Evolutionary conservation across 2,113 vertebrate genomes (phyloP), one percentile per base, ranked within the genome.

Genomic region (Alosa alosa): DNA sequence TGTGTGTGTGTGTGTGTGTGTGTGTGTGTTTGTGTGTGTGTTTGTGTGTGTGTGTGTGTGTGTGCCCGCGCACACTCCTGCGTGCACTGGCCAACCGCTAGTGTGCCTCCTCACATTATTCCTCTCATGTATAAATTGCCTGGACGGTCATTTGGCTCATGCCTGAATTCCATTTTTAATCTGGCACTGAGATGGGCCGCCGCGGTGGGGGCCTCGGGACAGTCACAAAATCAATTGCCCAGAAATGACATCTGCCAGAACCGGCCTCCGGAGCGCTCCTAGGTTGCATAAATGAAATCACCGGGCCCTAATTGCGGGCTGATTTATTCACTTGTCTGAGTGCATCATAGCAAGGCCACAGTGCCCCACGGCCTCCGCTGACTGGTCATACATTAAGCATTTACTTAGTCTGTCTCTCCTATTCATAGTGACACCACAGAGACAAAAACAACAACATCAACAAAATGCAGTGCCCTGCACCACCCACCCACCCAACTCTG

Each of bases 181-280:
- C 92, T 85, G 84, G 86, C 89, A 91, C 90, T 89, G 93, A 93
- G 90, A 88, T 3, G 93, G 93, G 90, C 87, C 86, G 90, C 92
- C 91, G 92, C 88, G 90, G 86, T 89, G 81, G 85, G 72, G 90
- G 94, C 94, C 94, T 92, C 89, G 83, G 94, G 93, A 95, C 91
- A 85, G 92, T 88, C 89, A 93, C 93, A 94, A 95, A 96, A 95
- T 94, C 95, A 95, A 95, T 95, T 94, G 94, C 90, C 91, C 94
- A 94, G 94, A 95, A 96, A 95, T 95, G 95, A 95, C 95, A 95
- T 95, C 94, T 95, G 94, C 93, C 95, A 94, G 93, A 91, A 93
- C 91, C 87, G 89, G 92, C 93, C 91, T 91, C 83, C n/a, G 86
- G 93, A 94, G 92, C 75, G 90, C 94, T 94, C 88, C 85, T 90